Evolutionary conservation across 1,140 invertebrate species (phyloP), one percentile per base, ranked within the genome.

Genomic region (Dendroctonus ponderosae): DNA sequence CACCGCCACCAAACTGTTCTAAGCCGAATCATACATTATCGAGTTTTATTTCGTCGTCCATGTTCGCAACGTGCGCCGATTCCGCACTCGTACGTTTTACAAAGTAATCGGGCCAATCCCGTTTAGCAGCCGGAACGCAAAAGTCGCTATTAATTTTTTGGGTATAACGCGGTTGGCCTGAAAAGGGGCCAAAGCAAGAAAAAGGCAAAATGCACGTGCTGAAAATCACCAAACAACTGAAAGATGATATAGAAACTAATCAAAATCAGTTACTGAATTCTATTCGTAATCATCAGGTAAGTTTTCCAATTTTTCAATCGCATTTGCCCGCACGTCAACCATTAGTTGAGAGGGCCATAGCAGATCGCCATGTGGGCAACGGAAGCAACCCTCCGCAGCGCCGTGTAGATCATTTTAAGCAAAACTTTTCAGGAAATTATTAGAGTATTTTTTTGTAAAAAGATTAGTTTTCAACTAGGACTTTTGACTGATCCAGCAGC

Each of bases 241-340:
- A 86, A 71, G 81, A 82, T 76, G 84, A 87, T 73, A 86, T 88
- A 75, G 77, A 82, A 51, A 79, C 79, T 71, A 84, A 85, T 72
- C 86, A 88, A 79, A 81, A 80, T 67, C 84, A 86, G 71, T 80
- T 88, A 76, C 86, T 84, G 82, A 83, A 84, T 77, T 86, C 85
- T 67, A 87, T 88, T 76, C 79, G 82, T 73, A 80, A 85, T 80
- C 86, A 88, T 81, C 86, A 87, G 85, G 86, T 87, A 80, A 83
- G 79, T 79, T 68, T 72, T 67, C 46, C 57, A 49, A 66, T 67
- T 68, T 69, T 60, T 15, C 61, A n/a, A 41, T 67, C 1, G 12
- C 44, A 12, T 71, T 72, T 72, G 50, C 26, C 63, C 59, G 48
- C 62, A 72, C 68, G 70, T 75, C 56, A 51, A 6, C 6, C 49